Evolutionary conservation across 2,888 invertebrate species (phyloP).

Genomic region (Drosophila gaucha): DNA sequence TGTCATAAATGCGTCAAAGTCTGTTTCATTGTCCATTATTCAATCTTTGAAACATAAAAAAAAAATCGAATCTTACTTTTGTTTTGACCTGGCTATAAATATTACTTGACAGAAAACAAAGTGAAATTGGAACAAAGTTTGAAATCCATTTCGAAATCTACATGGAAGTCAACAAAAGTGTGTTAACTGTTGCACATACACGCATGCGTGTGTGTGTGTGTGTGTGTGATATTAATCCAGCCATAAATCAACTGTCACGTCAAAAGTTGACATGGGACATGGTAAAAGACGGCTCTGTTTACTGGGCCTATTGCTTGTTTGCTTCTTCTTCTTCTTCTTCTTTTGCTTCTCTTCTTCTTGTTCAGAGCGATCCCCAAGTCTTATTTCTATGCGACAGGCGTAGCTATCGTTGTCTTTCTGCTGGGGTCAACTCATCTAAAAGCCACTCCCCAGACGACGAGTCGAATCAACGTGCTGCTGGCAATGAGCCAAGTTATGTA

Average conservation of each 20-base stretch:
- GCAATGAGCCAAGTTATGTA: conserved; percentile 39
- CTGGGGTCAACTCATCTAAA: conserved; percentile 31
- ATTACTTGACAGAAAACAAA: conserved; percentile 39
- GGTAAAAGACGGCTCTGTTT: conserved; percentile 13
- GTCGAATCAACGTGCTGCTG: conserved; percentile 25
- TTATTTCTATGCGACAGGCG: conserved; percentile 27
- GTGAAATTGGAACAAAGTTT: conserved; percentile 77
- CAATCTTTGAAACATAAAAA: conserved; percentile 4
- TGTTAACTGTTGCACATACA: conserved; percentile 35
- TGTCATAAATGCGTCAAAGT: conserved; percentile 37
- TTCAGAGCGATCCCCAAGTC: conserved; percentile 24
- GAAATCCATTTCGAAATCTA: conserved; percentile 73
- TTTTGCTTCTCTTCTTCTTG: neutral
- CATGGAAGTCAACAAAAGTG: conserved; percentile 52
- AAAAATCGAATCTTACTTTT: too few species aligned
- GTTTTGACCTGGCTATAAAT: conserved; percentile 15
- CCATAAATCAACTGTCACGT: conserved; percentile 66
- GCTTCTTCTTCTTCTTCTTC: conserved; percentile 1
- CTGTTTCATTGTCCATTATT: conserved; percentile 29
- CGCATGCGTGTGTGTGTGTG: neutral
- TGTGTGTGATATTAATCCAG: conserved; percentile 64
- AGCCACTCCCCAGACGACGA: conserved; percentile 26
- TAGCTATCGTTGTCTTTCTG: conserved; percentile 7
- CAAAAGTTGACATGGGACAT: conserved; percentile 56
- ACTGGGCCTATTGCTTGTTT: conserved; percentile 11